These are phyloP conservation scores for Adoxophyes honmai DNA, from an alignment of 1,140 invertebrate genomes.

Conservation along the genomic window DNA sequence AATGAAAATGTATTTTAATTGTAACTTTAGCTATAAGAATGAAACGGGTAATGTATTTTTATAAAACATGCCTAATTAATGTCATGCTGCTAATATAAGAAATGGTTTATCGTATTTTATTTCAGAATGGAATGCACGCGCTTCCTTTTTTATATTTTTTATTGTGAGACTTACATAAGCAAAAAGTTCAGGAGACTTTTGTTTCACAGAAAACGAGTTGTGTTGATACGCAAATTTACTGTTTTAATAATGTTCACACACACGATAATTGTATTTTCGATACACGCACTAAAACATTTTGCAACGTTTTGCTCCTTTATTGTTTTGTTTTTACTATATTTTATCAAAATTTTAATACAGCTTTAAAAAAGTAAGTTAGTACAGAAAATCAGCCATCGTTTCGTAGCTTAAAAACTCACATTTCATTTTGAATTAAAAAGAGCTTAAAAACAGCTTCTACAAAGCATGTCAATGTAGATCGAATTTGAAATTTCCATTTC, in stretches of 20 bases:
- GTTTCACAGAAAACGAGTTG: constrained; percentile 26
- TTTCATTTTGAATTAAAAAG: constrained; percentile 16
- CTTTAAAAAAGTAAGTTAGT: constrained; percentile 17
- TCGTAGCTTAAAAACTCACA: constrained; percentile 15
- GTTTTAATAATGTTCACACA: constrained; percentile 21
- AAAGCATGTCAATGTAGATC: constrained; percentile 26
- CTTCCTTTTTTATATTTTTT: constrained; percentile 25
- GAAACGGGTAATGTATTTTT: neutral
- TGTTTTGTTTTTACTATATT: constrained; percentile 1
- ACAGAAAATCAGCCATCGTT: neutral
- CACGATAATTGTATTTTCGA: constrained; percentile 9
- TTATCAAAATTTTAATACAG: constrained; percentile 12
- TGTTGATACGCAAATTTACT: constrained; percentile 21
- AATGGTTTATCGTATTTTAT: constrained; percentile 7
- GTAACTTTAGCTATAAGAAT: no score
- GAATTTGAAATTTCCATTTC: neutral
- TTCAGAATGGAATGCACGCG: constrained; percentile 29
- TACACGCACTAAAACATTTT: constrained; percentile 1
- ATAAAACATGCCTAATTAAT: neutral
- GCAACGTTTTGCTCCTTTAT: neutral
- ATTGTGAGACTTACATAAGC: constrained; percentile 29
- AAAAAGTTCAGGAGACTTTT: constrained; percentile 21
- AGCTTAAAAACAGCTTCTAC: constrained; percentile 25
- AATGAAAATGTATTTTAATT: no score
- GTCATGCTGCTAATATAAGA: neutral